Conservation (phyloP, 1,140 invertebrate species). For the Drosophila melanogaster region Release_6_plus_ISO1_MT NT_033779.5:3996501-3997000, state of each 20-base stretch:
- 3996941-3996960: no score
- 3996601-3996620: slow-evolving; percentile 11
- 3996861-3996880: no score
- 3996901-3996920: no score
- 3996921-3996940: no score
- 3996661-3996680: slow-evolving; percentile 24
- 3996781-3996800: slow-evolving; percentile 69
- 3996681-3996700: slow-evolving; percentile 81
- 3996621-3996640: not conserved
- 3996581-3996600: slow-evolving; percentile 62
- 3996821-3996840: slow-evolving; percentile 47
- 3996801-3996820: slow-evolving; percentile 78
- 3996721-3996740: slow-evolving; percentile 46
- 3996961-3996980: not conserved
- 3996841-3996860: not conserved
- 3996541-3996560: slow-evolving; percentile 76
- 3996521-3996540: slow-evolving; percentile 61
- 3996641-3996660: slow-evolving; percentile 24
- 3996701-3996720: slow-evolving; percentile 79
- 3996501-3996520: not conserved
- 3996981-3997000: not conserved
- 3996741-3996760: slow-evolving; percentile 49
- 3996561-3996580: slow-evolving; percentile 81
- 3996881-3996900: no score
- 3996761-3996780: slow-evolving; percentile 48